phyloP scores from a whole-genome alignment of 2,113 vertebrate genomes.

The Morphnarchus princeps region DNA sequence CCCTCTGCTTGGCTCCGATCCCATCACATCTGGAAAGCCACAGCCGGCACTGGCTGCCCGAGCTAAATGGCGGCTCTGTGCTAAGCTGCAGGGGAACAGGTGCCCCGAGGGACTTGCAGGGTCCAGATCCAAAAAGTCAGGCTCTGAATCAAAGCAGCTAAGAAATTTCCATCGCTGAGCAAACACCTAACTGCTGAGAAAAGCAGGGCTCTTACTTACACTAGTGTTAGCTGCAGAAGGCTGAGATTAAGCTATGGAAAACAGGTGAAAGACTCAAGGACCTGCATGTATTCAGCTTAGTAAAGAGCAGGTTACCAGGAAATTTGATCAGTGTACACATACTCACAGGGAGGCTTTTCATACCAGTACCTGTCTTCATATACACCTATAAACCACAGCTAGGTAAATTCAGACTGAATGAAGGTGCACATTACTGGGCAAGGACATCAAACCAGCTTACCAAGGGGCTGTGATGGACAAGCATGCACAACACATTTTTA shows the following conservation, averaged over 20 bases:
- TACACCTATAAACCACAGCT: background rate
- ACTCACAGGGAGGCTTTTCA: background rate
- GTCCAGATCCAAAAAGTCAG: background rate
- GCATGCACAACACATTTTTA: background rate
- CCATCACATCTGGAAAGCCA: background rate
- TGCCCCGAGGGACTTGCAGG: background rate
- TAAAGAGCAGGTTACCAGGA: background rate
- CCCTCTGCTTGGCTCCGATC: background rate
- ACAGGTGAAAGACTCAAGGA: background rate
- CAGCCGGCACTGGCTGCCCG: background rate
- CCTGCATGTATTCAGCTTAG: background rate
- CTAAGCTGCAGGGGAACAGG: background rate
- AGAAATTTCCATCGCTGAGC: background rate
- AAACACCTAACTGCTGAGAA: background rate
- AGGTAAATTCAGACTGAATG: background rate
- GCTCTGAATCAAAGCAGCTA: background rate
- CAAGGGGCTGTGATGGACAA: fast-evolving
- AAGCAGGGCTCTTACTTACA: background rate
- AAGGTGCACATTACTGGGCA: fast-evolving
- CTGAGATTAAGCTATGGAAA: background rate
- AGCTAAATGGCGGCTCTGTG: background rate
- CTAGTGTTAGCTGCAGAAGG: background rate
- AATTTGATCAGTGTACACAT: background rate
- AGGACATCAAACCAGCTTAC: background rate
- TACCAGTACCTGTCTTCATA: background rate